These are phyloP conservation scores for Acanthacorydalis orientalis DNA, from an alignment of 2,888 invertebrate species.

Conservation along the genomic window DNA sequence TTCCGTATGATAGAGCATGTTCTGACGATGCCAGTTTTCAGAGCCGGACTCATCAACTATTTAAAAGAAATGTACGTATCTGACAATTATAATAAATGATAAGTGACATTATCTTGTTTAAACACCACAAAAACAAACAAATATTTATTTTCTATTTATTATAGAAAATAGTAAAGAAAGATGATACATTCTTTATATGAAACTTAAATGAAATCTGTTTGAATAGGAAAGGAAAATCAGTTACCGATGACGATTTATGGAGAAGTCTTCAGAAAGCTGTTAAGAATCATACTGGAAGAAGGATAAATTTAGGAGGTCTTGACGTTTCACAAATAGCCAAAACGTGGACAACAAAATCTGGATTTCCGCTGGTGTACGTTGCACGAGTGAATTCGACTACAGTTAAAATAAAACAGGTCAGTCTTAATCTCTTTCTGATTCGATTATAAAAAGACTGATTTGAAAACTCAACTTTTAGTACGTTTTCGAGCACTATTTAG, in stretches of 20 bases:
- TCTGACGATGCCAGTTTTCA: constrained; percentile 14
- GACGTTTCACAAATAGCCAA: not conserved
- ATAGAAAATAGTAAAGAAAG: too few relatives aligned
- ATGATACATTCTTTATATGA: too few relatives aligned
- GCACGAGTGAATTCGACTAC: too few relatives aligned
- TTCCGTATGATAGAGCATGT: constrained; percentile 40
- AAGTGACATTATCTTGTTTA: too few relatives aligned
- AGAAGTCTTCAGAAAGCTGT: not conserved
- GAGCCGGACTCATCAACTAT: not conserved
- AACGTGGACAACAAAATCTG: not conserved
- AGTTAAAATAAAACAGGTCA: too few relatives aligned
- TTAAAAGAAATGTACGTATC: not conserved
- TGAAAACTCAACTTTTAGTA: too few relatives aligned
- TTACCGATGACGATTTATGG: not conserved
- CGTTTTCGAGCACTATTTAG: too few relatives aligned
- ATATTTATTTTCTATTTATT: too few relatives aligned
- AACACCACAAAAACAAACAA: too few relatives aligned
- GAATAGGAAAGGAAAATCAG: not conserved
- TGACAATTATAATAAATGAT: not conserved
- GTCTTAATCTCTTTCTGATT: too few relatives aligned
- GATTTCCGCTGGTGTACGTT: not conserved
- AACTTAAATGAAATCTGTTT: not conserved
- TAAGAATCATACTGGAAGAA: too few relatives aligned
- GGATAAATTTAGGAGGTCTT: not conserved
- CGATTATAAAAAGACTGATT: too few relatives aligned